A percentile compares a stretch with the other conserved stretches of the same genome.
Evolutionary conservation across 1,140 invertebrate species (phyloP).

Genomic region (Leptinotarsa defecta): DNA sequence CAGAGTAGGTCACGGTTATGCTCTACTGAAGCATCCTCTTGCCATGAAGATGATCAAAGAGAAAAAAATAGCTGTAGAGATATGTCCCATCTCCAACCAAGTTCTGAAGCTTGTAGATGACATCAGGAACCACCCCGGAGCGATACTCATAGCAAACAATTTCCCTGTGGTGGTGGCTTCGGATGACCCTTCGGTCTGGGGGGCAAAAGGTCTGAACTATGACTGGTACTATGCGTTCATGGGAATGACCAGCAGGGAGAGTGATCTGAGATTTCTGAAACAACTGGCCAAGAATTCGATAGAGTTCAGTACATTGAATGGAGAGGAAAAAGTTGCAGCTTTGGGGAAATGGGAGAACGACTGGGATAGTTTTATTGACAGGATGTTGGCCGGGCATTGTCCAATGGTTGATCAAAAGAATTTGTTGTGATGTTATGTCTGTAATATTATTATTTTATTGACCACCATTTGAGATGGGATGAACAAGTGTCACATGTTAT

Average conservation of each 20-base stretch:
- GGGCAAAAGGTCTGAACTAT: conserved; percentile 71
- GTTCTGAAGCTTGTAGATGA: conserved; percentile 76
- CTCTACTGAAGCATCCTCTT: conserved; percentile 75
- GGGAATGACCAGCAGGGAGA: conserved; percentile 70
- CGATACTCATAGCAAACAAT: conserved; percentile 66
- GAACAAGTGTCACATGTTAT: no score
- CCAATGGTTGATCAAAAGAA: no score
- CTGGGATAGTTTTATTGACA: conserved; percentile 49
- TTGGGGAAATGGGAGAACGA: conserved; percentile 49
- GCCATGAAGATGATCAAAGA: conserved; percentile 66
- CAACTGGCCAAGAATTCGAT: conserved; percentile 81
- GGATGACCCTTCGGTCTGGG: conserved; percentile 83
- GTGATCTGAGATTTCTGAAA: conserved; percentile 77
- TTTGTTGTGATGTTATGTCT: no score
- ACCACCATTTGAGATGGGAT: no score
- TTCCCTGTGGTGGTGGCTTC: conserved; percentile 66
- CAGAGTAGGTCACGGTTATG: conserved; percentile 66
- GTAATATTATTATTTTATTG: no score
- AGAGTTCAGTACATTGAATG: conserved; percentile 59
- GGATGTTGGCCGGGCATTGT: not conserved
- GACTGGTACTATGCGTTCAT: conserved; percentile 86
- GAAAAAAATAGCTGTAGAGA: conserved; percentile 74
- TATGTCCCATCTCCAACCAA: conserved; percentile 81
- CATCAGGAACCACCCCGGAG: conserved; percentile 79
- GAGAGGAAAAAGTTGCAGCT: conserved; percentile 47